Evolutionary conservation across 2,888 invertebrate genomes (phyloP), one percentile per base, ranked within the genome.

Genomic region (Synanthedon vespiformis): DNA sequence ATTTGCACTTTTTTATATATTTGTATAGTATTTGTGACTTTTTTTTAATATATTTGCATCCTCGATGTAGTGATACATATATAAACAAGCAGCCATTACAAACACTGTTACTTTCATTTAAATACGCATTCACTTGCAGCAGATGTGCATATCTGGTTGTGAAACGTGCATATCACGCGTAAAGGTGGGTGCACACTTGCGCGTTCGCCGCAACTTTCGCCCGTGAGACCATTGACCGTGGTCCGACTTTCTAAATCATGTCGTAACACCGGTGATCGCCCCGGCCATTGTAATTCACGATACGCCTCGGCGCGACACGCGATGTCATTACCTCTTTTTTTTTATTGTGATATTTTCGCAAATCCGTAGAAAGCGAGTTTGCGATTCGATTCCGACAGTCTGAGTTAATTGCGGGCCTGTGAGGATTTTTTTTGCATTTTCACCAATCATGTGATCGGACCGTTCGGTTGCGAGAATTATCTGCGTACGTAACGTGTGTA

Each of bases 161-260:
- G 72, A 73, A 70, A 76, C 64, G 55, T 54, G 51, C 64, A 54
- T 54, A 51, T 22, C 70, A 74, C 76, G 74, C 75, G 72, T 72
- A 72, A 72, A 64, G 70, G 67, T 69, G 64, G 63, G 60, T 60
- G 64, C 68, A 67, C 71, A 74, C 76, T 74, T 74, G 61, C 58
- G 57, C 60, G 57, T 57, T 54, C 64, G 59, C 68, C 64, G 59
- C 68, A 80, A 85, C 84, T 86, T 86, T 87, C 86, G 80, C 86
- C 70, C 60, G 71, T 72, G 74, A 67, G 86, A 79, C 82, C 82
- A 73, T 76, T 82, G 86, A 83, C 86, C 86, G 86, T 85, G 84
- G 78, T 65, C 71, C 72, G 72, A 78, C 87, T 87, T 87, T 87
- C 87, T 85, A 85, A 84, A 82, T 65, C 77, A 71, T 84, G 76